These are phyloP conservation scores for Plumapathes pennacea DNA, from an alignment of 92 coral and sea anemone genomes.

Conservation along the genomic window DNA sequence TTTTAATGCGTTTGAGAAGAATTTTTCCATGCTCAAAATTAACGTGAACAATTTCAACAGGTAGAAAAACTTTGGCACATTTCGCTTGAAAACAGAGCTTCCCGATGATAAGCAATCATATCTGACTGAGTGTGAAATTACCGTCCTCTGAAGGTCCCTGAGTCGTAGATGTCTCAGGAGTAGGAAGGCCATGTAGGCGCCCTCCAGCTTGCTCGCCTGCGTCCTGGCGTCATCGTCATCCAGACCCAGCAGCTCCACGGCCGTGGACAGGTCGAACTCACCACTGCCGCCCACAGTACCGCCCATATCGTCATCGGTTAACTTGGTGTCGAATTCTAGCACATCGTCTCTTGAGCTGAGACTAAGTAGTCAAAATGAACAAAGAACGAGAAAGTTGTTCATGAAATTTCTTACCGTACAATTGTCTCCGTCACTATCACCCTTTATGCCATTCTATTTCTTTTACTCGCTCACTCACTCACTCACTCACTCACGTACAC, in stretches of 20 bases:
- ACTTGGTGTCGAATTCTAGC: constrained; percentile 85
- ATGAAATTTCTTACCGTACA: too few species aligned
- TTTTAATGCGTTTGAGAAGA: too few species aligned
- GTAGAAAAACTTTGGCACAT: too few species aligned
- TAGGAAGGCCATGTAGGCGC: constrained; percentile 93
- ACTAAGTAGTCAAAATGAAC: background rate
- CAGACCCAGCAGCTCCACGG: constrained; percentile 88
- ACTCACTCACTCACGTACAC: too few species aligned
- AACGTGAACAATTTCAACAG: too few species aligned
- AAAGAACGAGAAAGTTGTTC: background rate
- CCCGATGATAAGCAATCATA: too few species aligned
- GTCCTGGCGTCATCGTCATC: constrained; percentile 84
- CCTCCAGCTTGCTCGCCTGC: constrained; percentile 75
- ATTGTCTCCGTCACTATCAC: too few species aligned
- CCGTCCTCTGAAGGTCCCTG: constrained; percentile 93
- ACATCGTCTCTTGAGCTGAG: constrained; percentile 73
- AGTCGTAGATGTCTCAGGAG: constrained; percentile 90
- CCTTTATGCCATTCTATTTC: too few species aligned
- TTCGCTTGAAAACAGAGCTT: too few species aligned
- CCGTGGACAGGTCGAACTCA: constrained; percentile 88
- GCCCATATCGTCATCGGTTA: constrained; percentile 82
- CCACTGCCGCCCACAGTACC: constrained; percentile 59
- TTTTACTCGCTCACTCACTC: too few species aligned
- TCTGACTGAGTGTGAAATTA: too few species aligned
- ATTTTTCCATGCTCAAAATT: too few species aligned